These are phyloP conservation scores for Chloroceryle amazona DNA, from an alignment of 2,797 vertebrate genomes.

Conservation along the genomic window DNA sequence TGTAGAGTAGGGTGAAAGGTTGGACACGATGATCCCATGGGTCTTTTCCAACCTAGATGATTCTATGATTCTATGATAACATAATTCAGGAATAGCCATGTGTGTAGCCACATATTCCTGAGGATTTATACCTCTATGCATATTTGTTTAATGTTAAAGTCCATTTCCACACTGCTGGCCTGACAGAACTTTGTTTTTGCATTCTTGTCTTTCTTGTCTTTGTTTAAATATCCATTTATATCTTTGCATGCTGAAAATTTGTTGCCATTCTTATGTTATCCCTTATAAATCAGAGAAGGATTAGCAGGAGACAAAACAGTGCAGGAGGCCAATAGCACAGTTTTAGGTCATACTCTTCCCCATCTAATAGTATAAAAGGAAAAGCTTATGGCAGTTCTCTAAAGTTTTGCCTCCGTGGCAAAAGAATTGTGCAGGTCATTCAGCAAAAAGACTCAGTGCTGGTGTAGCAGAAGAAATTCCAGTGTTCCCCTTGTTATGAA, in stretches of 20 bases:
- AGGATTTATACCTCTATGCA: neutral
- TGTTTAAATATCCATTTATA: neutral
- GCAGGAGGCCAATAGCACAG: neutral
- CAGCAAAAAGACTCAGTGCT: neutral
- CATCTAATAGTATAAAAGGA: neutral
- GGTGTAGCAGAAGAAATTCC: neutral
- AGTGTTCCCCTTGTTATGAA: neutral
- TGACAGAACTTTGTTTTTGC: neutral
- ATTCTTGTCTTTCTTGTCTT: neutral
- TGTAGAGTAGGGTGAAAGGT: no score
- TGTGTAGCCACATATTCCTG: neutral
- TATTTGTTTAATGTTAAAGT: neutral
- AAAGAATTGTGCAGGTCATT: neutral
- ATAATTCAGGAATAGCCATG: neutral
- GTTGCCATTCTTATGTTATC: neutral
- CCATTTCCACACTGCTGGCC: neutral
- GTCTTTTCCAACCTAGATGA: no score
- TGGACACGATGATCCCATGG: no score
- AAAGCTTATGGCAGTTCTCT: neutral
- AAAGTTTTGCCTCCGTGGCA: neutral
- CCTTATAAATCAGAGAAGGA: neutral
- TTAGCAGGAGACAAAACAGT: neutral
- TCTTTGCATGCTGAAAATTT: neutral
- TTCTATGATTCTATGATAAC: no score
- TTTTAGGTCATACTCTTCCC: neutral